These are phyloP conservation scores for Lycaena phlaeas DNA, from an alignment of 2,888 invertebrate species.

Conservation along the genomic window DNA sequence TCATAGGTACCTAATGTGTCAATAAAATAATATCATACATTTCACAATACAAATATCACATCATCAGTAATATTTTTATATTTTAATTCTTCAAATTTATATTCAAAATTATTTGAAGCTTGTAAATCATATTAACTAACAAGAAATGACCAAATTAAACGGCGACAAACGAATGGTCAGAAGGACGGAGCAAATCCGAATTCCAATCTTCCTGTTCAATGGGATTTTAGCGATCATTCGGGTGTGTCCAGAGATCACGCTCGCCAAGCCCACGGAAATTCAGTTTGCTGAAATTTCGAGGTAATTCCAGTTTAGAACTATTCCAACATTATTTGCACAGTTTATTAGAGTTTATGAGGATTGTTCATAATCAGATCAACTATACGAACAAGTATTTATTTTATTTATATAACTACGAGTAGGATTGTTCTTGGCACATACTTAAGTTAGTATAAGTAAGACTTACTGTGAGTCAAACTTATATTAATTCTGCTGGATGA, in stretches of 20 bases:
- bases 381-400: too few relatives aligned
- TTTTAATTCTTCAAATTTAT: neutral
- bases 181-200: slow-evolving; percentile 26
- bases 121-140: neutral
- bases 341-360: neutral
- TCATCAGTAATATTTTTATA: too few relatives aligned
- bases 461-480: too few relatives aligned
- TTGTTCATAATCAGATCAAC: neutral
- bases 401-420: too few relatives aligned
- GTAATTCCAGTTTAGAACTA: neutral
- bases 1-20: too few relatives aligned
- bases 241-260: slow-evolving; percentile 12
- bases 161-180: slow-evolving; percentile 31
- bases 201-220: slow-evolving; percentile 35
- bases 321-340: neutral
- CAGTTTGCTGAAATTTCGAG: neutral
- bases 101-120: neutral
- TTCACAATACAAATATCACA: too few relatives aligned
- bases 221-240: slow-evolving; percentile 19
- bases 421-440: too few relatives aligned
- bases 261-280: slow-evolving; percentile 1
- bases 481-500: too few relatives aligned
- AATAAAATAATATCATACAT: too few relatives aligned
- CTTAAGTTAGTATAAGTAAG: too few relatives aligned
- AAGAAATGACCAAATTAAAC: slow-evolving; percentile 24